Base-by-base conservation (phyloP, 2,113 vertebrate genomes). In the Promerops cafer region DNA sequence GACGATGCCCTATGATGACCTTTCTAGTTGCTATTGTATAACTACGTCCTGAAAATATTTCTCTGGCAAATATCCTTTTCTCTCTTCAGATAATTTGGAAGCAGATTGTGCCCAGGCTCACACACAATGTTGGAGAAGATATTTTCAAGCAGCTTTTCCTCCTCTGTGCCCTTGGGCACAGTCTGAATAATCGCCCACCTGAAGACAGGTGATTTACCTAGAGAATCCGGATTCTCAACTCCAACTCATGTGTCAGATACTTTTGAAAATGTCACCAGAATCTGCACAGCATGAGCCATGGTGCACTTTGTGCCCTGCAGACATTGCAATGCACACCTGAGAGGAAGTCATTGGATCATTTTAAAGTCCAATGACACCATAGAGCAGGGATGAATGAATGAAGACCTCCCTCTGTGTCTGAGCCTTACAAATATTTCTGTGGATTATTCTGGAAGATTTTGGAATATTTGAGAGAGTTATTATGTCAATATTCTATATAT, bases 11-110 rank as follows among this genome's bases (percentile, higher is more conserved):
- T 83, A 0, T 0, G 1, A 80, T 95, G 90, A 95, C 94, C 92
- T 95, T 92, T 92, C 37, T 74, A 40, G 56, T 63, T 78, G 28
- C 56, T 82, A 78, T 93, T 97, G 81, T 94, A 59, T 47, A 90
- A 87, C 64, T 47, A 47, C 0, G 4, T 71, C 57, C 70, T 54
- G 79, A 91, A 95, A 93, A 84, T 9, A 42, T 81, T 93, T 93
- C 57, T 91, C 42, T 93, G 74, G 69, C 21, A 66, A 94, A 91
- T 87, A n/a, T 44, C 65, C 44, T 91, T 96, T 78, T 93, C 54
- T 93, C 33, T 89, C 52, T 45, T 89, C 52, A 60, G 24, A 74
- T 77, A 88, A 89, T 81, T 71, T 75, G 68, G 47, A 78, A 71
- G 3, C 20, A 13, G 10, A 61, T 54, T 86, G 28, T 76, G 37